These are phyloP conservation scores for Tenebrosternarchus preto DNA, from an alignment of 2,113 vertebrate species.

Conservation along the genomic window DNA sequence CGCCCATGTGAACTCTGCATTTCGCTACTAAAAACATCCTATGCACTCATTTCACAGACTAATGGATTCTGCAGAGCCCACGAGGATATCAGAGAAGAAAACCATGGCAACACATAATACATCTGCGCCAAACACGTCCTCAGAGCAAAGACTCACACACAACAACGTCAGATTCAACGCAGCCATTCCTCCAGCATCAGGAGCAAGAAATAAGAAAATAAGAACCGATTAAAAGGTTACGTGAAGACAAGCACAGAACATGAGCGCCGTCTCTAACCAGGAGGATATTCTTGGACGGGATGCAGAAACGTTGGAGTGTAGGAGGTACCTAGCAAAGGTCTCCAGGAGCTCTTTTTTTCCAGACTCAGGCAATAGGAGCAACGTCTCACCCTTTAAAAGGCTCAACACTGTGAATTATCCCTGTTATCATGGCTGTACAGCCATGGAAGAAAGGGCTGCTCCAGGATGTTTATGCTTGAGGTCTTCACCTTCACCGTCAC, in stretches of 20 bases:
- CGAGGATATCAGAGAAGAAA: constrained; percentile 21
- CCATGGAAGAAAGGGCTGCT: neutral
- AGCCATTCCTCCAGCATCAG: neutral
- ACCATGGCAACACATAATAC: constrained; percentile 33
- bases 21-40: constrained; percentile 25
- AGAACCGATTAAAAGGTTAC: constrained; percentile 50
- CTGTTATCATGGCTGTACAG: neutral
- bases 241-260: constrained; percentile 54
- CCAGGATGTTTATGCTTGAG: constrained; percentile 45
- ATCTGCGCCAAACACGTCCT: no score
- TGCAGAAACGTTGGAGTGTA: constrained; percentile 26
- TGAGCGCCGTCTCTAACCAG: constrained; percentile 57
- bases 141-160: neutral
- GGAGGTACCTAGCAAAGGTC: no score
- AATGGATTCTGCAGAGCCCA: constrained; percentile 49
- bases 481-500: constrained; percentile 28
- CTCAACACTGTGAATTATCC: constrained; percentile 11
- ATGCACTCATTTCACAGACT: constrained; percentile 31
- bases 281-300: constrained; percentile 33
- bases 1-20: constrained; percentile 33
- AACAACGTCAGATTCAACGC: neutral
- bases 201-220: neutral
- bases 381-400: neutral
- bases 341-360: neutral
- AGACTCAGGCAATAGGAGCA: neutral